Evolutionary conservation across 2,888 invertebrate species (phyloP).

Genomic region (Brenthis hecate): DNA sequence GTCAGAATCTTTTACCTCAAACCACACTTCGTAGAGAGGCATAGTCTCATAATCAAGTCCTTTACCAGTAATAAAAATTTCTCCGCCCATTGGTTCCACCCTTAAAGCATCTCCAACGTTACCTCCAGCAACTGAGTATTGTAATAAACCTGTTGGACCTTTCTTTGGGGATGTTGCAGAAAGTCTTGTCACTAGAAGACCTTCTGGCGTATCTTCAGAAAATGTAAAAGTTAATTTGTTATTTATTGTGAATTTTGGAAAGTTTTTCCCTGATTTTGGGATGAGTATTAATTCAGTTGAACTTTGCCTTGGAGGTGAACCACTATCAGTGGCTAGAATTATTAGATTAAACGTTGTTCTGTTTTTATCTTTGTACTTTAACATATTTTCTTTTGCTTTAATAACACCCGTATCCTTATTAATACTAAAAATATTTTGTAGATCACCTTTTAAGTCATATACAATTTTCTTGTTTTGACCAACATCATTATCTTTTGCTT

Average conservation of each 20-base stretch:
- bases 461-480: constrained; percentile 90
- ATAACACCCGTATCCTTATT: constrained; percentile 93
- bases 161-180: constrained; percentile 91
- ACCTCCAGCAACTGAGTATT: constrained; percentile 95
- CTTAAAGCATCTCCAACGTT: constrained; percentile 93
- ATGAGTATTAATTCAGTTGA: constrained; percentile 89
- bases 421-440: constrained; percentile 89
- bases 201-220: constrained; percentile 90
- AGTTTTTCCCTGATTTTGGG: constrained; percentile 88
- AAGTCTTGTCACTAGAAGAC: constrained; percentile 88
- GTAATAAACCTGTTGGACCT: constrained; percentile 85
- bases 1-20: constrained; percentile 94
- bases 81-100: constrained; percentile 90
- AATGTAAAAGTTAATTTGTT: constrained; percentile 88
- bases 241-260: constrained; percentile 89
- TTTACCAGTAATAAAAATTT: constrained; percentile 89
- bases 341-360: constrained; percentile 86
- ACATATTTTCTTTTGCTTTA: constrained; percentile 88
- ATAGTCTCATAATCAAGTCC: constrained; percentile 93
- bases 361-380: constrained; percentile 74
- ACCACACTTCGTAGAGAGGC: constrained; percentile 94
- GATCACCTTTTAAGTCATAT: constrained; percentile 90
- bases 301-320: constrained; percentile 85
- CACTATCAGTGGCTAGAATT: constrained; percentile 92
- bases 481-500: constrained; percentile 91